Conservation (phyloP, 2,888 invertebrate genomes). For the Oxyteleia sp. region DNA sequence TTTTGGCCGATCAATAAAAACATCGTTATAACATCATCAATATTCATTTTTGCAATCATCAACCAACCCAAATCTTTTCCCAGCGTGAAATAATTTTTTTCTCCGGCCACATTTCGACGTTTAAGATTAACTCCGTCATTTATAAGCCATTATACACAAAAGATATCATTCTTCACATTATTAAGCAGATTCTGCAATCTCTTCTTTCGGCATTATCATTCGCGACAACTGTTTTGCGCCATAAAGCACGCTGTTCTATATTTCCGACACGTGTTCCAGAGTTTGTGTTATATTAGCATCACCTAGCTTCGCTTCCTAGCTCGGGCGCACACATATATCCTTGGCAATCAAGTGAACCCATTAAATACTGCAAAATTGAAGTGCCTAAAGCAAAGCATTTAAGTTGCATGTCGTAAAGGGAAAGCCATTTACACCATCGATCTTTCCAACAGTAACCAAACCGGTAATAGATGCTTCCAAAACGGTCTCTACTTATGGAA, state of each 20-base stretch:
- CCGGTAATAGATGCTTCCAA: constrained; percentile 5
- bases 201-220: background rate
- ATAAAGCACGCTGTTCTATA: constrained; percentile 5
- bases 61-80: too few species aligned
- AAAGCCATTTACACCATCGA: constrained; percentile 21
- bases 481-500: constrained; percentile 3
- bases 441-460: constrained; percentile 20
- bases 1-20: too few species aligned
- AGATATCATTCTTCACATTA: background rate
- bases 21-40: too few species aligned
- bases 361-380: constrained; percentile 44
- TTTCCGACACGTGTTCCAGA: constrained; percentile 9
- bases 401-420: constrained; percentile 30
- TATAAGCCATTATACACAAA: background rate
- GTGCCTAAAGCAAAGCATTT: constrained; percentile 25
- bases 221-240: constrained; percentile 11
- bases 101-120: too few species aligned
- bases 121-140: background rate
- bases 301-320: too few species aligned
- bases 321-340: background rate
- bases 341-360: constrained; percentile 40
- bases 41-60: too few species aligned
- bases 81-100: too few species aligned
- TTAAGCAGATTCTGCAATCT: background rate
- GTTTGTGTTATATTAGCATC: constrained; percentile 19